phyloP scores from a whole-genome alignment of 2,888 invertebrate species.

The Druceiella hillmani region DNA sequence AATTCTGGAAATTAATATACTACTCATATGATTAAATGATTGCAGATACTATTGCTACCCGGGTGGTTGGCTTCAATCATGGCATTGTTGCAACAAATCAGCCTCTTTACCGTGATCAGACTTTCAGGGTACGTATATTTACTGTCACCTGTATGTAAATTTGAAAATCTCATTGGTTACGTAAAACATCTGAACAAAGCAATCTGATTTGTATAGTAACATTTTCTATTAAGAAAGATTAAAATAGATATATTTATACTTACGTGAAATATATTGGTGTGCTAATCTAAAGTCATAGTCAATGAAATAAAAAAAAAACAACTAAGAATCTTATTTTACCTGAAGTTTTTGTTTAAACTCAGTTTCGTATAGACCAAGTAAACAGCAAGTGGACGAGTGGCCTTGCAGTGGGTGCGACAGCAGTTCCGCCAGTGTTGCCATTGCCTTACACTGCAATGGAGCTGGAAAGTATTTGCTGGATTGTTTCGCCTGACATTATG shows the following conservation, averaged over 20 bases:
- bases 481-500: slow-evolving; percentile 76
- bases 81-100: slow-evolving; percentile 66
- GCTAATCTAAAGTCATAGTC: too few relatives aligned
- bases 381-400: slow-evolving; percentile 74
- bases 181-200: background rate
- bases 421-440: slow-evolving; percentile 62
- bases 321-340: background rate
- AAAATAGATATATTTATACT: too few relatives aligned
- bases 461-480: slow-evolving; percentile 75
- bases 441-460: slow-evolving; percentile 68
- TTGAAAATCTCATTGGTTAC: slow-evolving; percentile 4
- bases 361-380: slow-evolving; percentile 69
- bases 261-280: too few relatives aligned
- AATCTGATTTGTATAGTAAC: too few relatives aligned
- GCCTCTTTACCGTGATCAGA: slow-evolving; percentile 59
- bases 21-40: slow-evolving; percentile 12
- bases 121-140: slow-evolving; percentile 56
- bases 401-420: slow-evolving; percentile 71
- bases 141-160: slow-evolving; percentile 11
- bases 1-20: too few relatives aligned
- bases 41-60: slow-evolving; percentile 55
- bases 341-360: slow-evolving; percentile 20
- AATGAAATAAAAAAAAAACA: slow-evolving; percentile 8
- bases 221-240: too few relatives aligned
- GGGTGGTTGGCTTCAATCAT: slow-evolving; percentile 81